Evolutionary conservation across 2,888 invertebrate species (phyloP), one percentile per base, ranked within the genome.

Genomic region (Eupithecia subfuscata): DNA sequence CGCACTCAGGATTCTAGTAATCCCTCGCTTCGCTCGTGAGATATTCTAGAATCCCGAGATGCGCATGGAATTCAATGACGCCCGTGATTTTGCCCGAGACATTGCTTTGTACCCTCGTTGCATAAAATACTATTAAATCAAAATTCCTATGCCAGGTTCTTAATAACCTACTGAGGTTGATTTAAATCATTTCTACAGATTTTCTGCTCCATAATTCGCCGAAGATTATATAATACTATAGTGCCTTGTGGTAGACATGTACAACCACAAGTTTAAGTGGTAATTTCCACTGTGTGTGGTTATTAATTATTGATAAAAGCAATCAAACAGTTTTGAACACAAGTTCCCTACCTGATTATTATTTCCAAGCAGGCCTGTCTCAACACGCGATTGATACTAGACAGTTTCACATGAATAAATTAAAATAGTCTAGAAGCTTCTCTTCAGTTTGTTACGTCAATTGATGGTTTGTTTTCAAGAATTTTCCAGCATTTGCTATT

Each of bases 301-400:
- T 43, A 45, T 63, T 43, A 45, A 43, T 67, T n/a, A 67, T 67
- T 67, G 37, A 67, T 67, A 67, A 40, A 40, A 34, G n/a, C 65
- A 63, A 75, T 74, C 70, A 73, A 69, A 48, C 63, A 70, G 16
- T 40, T 67, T 65, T 18, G 65, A 37, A 37, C 65, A n/a, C 40
- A 37, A 67, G 9, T 22, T n/a, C 40, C 65, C 65, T n/a, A 37
- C n/a, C 18, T 34, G 2, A 67, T 67, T 67, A 78, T 68, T 75
- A 75, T 77, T 77, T 77, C 77, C 75, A 75, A 68, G 68, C 56
- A 48, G 22, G 63, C 68, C 72, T 73, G 73, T 75, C 73, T 73
- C 70, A 34, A 73, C 77, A 77, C 73, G 73, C 73, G 75, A 77
- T 77, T 74, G 77, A 68, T 63, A 71, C 70, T 43, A 77, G 75